A percentile compares a stretch with the other conserved stretches of the same genome.
Conservation (phyloP, 2,797 vertebrate species). For the Podarcis siculus region DNA sequence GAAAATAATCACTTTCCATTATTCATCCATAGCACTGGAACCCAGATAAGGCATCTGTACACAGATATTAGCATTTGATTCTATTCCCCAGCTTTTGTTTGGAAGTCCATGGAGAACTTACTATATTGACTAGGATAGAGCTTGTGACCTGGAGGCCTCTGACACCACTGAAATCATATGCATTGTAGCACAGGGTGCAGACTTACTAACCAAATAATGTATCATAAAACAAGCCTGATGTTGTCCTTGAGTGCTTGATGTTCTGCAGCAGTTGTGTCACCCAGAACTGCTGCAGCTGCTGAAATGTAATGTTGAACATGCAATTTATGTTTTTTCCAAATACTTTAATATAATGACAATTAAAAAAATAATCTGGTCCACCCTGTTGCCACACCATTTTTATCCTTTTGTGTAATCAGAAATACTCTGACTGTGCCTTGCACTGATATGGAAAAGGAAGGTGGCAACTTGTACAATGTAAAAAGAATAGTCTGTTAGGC, state of each 20-base stretch:
- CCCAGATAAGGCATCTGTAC: background rate
- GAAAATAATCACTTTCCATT: background rate
- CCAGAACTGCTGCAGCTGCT: background rate
- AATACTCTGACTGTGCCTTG: background rate
- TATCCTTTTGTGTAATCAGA: background rate
- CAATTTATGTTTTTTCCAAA: slow-evolving; percentile 12
- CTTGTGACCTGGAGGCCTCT: background rate
- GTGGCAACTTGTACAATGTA: background rate
- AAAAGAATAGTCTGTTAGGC: background rate
- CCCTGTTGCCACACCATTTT: background rate
- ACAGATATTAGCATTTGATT: background rate
- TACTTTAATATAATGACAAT: background rate
- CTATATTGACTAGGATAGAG: background rate
- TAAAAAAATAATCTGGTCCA: background rate
- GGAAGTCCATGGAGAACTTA: background rate
- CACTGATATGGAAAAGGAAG: background rate
- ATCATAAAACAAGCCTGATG: background rate
- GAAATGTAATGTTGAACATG: background rate
- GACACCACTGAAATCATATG: background rate
- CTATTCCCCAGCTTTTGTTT: background rate
- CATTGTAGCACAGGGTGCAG: background rate
- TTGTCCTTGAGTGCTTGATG: background rate
- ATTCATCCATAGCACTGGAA: background rate
- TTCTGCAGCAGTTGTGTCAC: background rate
- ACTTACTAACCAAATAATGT: background rate